phyloP scores from a whole-genome alignment of 2,888 invertebrate genomes.

The Pyrochroa serraticornis region DNA sequence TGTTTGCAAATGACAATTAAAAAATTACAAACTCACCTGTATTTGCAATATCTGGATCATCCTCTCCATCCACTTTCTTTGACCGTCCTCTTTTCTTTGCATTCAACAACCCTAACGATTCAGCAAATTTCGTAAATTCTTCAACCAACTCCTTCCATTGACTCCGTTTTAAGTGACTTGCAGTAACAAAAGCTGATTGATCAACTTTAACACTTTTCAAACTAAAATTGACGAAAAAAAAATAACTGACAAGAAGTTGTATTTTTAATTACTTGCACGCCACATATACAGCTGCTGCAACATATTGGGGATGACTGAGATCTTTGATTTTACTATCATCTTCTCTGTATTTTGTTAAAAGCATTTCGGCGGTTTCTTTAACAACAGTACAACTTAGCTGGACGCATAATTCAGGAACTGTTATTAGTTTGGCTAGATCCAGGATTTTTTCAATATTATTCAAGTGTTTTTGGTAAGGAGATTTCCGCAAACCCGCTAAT shows the following conservation, averaged over 20 bases:
- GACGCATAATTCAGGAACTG: slow-evolving; percentile 64
- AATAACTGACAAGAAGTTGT: slow-evolving; percentile 2
- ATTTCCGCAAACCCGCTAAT: slow-evolving; percentile 64
- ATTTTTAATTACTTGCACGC: slow-evolving; percentile 62
- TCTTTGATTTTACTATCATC: slow-evolving; percentile 61
- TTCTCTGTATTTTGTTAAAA: slow-evolving; percentile 62
- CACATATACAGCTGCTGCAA: slow-evolving; percentile 68
- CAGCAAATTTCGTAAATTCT: slow-evolving; percentile 63
- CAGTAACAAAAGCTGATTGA: slow-evolving; percentile 63
- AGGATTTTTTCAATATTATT: slow-evolving; percentile 67
- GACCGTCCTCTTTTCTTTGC: slow-evolving; percentile 3
- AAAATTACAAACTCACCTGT: not conserved
- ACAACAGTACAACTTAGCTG: slow-evolving; percentile 61
- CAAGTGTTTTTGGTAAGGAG: slow-evolving; percentile 62
- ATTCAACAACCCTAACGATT: slow-evolving; percentile 42
- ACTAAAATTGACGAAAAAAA: slow-evolving; percentile 50
- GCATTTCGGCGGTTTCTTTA: slow-evolving; percentile 60
- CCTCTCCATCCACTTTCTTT: not conserved
- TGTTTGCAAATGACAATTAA: no score
- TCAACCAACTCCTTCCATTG: slow-evolving; percentile 68
- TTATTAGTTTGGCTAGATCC: slow-evolving; percentile 63
- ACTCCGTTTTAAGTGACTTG: slow-evolving; percentile 64
- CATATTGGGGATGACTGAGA: slow-evolving; percentile 68
- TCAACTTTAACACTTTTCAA: slow-evolving; percentile 64
- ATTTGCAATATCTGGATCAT: slow-evolving; percentile 13